Evolutionary conservation across 2,797 vertebrate genomes (phyloP), one percentile per base, ranked within the genome.

Genomic region (Sternotherus odoratus): DNA sequence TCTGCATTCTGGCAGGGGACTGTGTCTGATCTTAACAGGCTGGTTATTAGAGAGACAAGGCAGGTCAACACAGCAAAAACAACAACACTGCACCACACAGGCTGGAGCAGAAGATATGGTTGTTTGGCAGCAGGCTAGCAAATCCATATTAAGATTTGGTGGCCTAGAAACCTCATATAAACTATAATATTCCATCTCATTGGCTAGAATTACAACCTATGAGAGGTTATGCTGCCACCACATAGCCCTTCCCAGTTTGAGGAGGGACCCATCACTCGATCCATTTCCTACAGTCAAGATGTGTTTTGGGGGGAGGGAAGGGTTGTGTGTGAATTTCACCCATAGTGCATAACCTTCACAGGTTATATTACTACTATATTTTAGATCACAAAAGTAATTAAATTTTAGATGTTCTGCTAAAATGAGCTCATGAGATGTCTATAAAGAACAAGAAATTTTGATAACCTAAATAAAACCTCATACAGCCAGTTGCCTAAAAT

Each of bases 271-370:
- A 46, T 11, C 19, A 24, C 23, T 7, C 5, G 69, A 12, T 4
- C 50, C 19, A 50, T 8, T 66, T 43, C 21, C 19, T 43, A 50
- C 48, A 49, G 30, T 36, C 46, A 39, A 7, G 39, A 63, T 6
- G 7, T 77, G 53, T 0, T 0, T 12, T 12, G n/a, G 19, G 1
- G 19, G n/a, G 9, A 4, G n/a, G 23, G 9, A 4, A 4, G 4
- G 9, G 19, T 21, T 8, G 1, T 53, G 33, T 69, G 63, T 19
- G 21, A 23, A 56, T 78, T 36, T 69, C 60, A 69, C 26, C n/a
- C 50, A 43, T 30, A 78, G 50, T 43, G 53, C n/a, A n/a, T 12
- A 10, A 24, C 36, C 53, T 9, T 43, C 72, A 48, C 26, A 74
- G 4, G 26, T 46, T 28, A 46, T 43, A 74, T 24, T 46, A 74